Evolutionary conservation across 1,140 invertebrate species (phyloP), one percentile per base, ranked within the genome.

Genomic region (Phortica variegata): DNA sequence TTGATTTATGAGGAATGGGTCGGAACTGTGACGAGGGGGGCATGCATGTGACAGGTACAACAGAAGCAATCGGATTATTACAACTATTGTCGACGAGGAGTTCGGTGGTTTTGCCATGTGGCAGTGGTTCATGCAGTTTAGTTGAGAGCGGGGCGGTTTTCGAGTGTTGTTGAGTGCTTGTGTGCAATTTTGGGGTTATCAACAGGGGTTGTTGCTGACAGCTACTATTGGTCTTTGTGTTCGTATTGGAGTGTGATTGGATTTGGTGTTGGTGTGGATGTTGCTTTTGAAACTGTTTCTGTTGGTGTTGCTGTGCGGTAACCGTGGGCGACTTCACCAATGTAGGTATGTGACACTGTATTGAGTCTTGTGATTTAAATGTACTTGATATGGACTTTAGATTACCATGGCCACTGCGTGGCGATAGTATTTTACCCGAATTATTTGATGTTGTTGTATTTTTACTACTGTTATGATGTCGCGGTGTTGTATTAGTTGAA

Each of bases 401-500:
- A 58, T 74, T 74, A 40, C 70, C 57, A 48, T 39, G 20, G 46
- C 46, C 34, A 37, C 66, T 69, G 50, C 71, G 71, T 44, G 71
- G 71, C 44, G 71, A 74, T 45, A 74, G 57, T 58, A 74, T 71
- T 68, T 75, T 73, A 48, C 45, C 60, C 18, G 53, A 61, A 54
- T 56, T 71, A 18, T 51, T 58, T 40, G 61, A 49, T 38, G 63
- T 53, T 62, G 54, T 52, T 40, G 52, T 69, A 44, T 52, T 62
- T 65, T 70, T 70, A 52, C 58, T 61, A 70, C 70, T 73, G 56
- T 75, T 75, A 65, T 70, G 72, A 63, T 76, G 74, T 62, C 74
- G 66, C 60, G 74, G 74, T 75, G 74, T 76, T 58, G 74, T 76
- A 60, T 76, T 76, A 60, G 73, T 75, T 56, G 73, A 73, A 76